Percentiles rank a stretch among this genome's conserved stretches.
These are phyloP conservation scores for Petrosia ficiformis DNA, from an alignment of 37 sponge, comb jelly and placozoan genomes.

Conservation along the genomic window DNA sequence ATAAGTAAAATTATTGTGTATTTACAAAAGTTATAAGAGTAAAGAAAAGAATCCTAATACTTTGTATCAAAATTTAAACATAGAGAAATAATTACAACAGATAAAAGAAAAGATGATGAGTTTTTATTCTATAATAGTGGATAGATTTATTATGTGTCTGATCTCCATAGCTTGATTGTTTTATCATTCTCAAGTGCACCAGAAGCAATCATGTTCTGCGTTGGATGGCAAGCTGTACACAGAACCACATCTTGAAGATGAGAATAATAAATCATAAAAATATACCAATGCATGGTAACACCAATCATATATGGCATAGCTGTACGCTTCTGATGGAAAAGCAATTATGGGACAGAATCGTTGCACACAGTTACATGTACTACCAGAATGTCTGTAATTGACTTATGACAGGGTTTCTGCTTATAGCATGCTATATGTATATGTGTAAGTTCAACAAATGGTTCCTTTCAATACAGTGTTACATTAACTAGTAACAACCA, in stretches of 20 bases:
- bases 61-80: neutral
- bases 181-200: slow-evolving; percentile 93
- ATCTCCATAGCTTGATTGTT: slow-evolving; percentile 94
- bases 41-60: too few species aligned
- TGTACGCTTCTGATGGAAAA: neutral
- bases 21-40: neutral
- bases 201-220: slow-evolving; percentile 94
- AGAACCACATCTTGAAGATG: slow-evolving; percentile 78
- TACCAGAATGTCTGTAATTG: too few species aligned
- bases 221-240: slow-evolving; percentile 94
- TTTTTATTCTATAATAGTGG: too few species aligned
- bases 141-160: slow-evolving; percentile 41
- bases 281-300: too few species aligned
- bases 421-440: too few species aligned
- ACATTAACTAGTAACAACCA: too few species aligned
- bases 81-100: neutral
- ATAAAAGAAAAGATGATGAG: neutral
- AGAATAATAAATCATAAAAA: neutral
- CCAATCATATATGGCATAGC: neutral
- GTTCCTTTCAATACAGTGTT: too few species aligned
- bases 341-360: too few species aligned
- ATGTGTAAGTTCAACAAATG: too few species aligned
- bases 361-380: too few species aligned
- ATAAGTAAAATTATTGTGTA: too few species aligned
- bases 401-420: too few species aligned